Evolutionary conservation across 2,888 invertebrate species (phyloP).

Genomic region (Strigamia crassipes): DNA sequence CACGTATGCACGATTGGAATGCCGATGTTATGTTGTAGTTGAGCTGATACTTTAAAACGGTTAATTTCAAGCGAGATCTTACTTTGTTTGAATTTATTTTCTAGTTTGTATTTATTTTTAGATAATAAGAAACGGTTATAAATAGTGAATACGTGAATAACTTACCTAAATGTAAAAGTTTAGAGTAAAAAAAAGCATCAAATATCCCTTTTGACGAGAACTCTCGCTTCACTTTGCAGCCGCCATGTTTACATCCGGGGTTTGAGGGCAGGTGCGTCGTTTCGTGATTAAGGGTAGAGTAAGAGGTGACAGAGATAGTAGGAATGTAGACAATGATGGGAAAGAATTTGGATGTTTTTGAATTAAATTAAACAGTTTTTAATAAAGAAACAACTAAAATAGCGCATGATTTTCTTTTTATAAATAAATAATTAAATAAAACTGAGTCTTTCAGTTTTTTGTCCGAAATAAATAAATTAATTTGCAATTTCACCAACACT

Average conservation of each 20-base stretch:
- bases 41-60: neutral
- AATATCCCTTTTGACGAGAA: slow-evolving; percentile 1
- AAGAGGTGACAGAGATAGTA: neutral
- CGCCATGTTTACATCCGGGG: slow-evolving; percentile 28
- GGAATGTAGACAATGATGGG: neutral
- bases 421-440: too few species aligned
- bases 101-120: neutral
- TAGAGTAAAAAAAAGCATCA: neutral
- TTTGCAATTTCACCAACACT: too few species aligned
- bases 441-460: too few species aligned
- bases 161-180: slow-evolving; percentile 1
- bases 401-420: too few species aligned
- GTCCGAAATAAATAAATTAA: too few species aligned
- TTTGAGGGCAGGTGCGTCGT: neutral
- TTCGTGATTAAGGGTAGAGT: neutral
- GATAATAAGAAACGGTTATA: neutral
- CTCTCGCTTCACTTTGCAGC: slow-evolving; percentile 16
- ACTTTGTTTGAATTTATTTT: neutral
- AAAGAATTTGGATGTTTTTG: too few species aligned
- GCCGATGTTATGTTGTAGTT: neutral
- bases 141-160: too few species aligned
- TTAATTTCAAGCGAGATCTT: neutral
- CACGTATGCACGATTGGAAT: slow-evolving; percentile 27
- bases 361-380: too few species aligned
- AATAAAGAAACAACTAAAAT: too few species aligned